A percentile compares a stretch with the other conserved stretches of the same genome.
Evolutionary conservation across 2,113 vertebrate species (phyloP).

Genomic region (Ictidomys tridecemlineatus): DNA sequence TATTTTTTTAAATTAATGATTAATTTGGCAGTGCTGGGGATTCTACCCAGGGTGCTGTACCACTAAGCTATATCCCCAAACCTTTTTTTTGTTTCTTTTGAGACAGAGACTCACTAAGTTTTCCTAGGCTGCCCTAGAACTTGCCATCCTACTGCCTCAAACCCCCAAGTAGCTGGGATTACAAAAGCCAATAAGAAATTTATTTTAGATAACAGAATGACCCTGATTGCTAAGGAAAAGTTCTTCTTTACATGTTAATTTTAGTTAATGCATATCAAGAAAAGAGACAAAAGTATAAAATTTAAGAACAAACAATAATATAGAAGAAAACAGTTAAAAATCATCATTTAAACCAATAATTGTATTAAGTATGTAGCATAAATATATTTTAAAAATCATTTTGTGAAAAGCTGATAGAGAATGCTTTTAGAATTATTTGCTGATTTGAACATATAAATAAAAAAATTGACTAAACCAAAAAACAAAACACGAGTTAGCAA

Average conservation of each 20-base stretch:
- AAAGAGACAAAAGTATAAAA: background rate
- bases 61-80: too few species aligned
- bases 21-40: too few species aligned
- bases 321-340: background rate
- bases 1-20: too few species aligned
- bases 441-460: background rate
- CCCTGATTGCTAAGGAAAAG: background rate
- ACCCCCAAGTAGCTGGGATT: too few species aligned
- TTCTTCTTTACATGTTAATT: background rate
- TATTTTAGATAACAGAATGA: background rate
- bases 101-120: too few species aligned
- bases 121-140: too few species aligned
- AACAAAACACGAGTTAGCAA: background rate
- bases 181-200: too few species aligned
- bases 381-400: background rate
- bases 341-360: background rate
- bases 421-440: background rate
- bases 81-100: too few species aligned
- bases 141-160: too few species aligned
- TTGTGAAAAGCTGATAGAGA: background rate
- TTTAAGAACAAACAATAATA: too few species aligned
- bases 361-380: background rate
- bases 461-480: background rate
- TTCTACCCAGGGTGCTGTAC: too few species aligned
- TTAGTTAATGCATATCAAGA: background rate